These are phyloP conservation scores for Drosophila longiperda DNA, from an alignment of 2,888 invertebrate species.

Conservation along the genomic window DNA sequence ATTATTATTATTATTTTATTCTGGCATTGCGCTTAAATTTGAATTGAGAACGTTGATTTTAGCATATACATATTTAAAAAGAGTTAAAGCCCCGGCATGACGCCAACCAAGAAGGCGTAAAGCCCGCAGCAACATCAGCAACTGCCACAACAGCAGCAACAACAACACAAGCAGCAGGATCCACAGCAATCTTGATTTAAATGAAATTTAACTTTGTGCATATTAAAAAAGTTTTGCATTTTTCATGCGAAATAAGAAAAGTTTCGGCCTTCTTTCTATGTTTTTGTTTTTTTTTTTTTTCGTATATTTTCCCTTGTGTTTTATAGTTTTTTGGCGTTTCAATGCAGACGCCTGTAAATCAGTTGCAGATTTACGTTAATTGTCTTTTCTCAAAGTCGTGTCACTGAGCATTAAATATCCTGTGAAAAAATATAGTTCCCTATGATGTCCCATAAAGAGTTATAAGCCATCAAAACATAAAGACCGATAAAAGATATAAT, in stretches of 20 bases:
- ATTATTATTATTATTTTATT: conserved; percentile 9
- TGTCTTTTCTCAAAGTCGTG: conserved; percentile 3
- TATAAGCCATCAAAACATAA: background rate
- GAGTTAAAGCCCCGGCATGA: conserved; percentile 51
- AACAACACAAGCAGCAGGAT: conserved; percentile 32
- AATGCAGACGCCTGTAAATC: conserved; percentile 30
- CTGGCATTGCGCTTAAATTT: conserved; percentile 37
- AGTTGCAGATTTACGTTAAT: conserved; percentile 16
- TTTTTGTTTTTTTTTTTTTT: conserved; percentile 15
- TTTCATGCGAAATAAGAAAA: conserved; percentile 78
- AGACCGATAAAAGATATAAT: background rate
- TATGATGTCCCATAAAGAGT: background rate
- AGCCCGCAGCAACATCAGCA: conserved; percentile 31
- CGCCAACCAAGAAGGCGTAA: conserved; percentile 31
- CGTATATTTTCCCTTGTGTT: conserved; percentile 7
- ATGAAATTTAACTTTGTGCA: conserved; percentile 78
- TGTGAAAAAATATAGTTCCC: background rate
- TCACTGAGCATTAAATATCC: conserved; percentile 1
- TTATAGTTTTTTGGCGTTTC: conserved; percentile 42
- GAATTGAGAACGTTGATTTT: conserved; percentile 19
- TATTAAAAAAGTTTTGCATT: conserved; percentile 78
- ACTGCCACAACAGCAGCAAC: conserved; percentile 15
- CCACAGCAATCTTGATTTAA: conserved; percentile 73
- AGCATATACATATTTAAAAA: conserved; percentile 25
- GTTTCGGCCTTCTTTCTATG: conserved; percentile 60